Percentiles rank a stretch among this genome's conserved stretches.
Conservation (phyloP, 1,140 invertebrate genomes). For the Heliconius hermathena region DNA sequence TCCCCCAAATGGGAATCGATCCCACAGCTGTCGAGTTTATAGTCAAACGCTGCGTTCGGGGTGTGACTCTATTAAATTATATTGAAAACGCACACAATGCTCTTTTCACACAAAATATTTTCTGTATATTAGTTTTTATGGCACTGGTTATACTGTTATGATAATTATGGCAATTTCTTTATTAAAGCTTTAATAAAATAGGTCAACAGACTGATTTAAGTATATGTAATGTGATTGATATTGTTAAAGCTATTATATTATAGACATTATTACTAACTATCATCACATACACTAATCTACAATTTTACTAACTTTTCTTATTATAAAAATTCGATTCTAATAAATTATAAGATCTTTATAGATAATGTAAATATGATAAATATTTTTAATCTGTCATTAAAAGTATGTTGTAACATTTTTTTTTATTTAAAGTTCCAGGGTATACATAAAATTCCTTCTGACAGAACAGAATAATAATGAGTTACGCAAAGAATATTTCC, state of each 20-base stretch:
- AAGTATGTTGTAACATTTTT: not conserved
- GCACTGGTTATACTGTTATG: not conserved
- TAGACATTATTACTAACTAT: not conserved
- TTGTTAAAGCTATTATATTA: not conserved
- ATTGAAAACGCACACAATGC: too few species aligned
- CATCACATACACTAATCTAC: constrained; percentile 6
- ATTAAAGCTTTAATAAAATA: not conserved
- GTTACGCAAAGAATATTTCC: constrained; percentile 90
- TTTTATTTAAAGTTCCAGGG: constrained; percentile 93
- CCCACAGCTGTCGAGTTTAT: too few species aligned
- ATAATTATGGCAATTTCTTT: not conserved
- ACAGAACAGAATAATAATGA: constrained; percentile 95
- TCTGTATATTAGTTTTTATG: not conserved
- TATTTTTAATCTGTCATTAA: not conserved
- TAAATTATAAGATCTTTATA: constrained; percentile 19
- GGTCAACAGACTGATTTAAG: not conserved
- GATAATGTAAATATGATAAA: not conserved
- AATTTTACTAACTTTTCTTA: not conserved
- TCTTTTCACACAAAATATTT: not conserved
- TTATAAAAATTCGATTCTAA: constrained; percentile 11
- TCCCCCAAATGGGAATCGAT: too few species aligned
- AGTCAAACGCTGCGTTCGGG: too few species aligned
- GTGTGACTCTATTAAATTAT: too few species aligned
- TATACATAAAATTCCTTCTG: constrained; percentile 94
- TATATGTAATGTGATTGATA: not conserved